Evolutionary conservation across 2,888 invertebrate species (phyloP), one percentile per base, ranked within the genome.

Genomic region (Acanthosoma haemorrhoidale): DNA sequence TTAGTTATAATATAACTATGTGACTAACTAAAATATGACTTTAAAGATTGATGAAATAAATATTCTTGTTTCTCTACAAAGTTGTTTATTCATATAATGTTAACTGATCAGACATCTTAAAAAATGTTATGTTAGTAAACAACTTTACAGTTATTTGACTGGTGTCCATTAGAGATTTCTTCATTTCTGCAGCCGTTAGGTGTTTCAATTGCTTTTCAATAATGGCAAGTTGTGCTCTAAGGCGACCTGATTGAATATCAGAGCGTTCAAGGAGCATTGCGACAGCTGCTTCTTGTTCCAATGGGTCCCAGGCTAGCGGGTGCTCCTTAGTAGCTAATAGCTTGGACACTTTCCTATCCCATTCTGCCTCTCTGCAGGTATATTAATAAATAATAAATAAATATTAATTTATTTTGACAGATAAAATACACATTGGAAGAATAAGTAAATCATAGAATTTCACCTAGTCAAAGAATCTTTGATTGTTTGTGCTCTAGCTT

Each of bases 241-340:
- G 81, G 76, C 89, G 88, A 89, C 90, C 90, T 73, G 86, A 87
- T 76, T 87, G 85, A 6, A 89, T 85, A 80, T 91, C 91, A 73
- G 88, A 87, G 77, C 86, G 84, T 79, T 89, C 88, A 72, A 91
- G 80, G 58, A 91, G 80, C 13, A 88, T 85, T 29, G 87, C 86
- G 3, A 91, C 88, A 8, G 89, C 86, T 4, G 86, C 87, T 79
- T 87, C 88, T 78, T 91, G 91, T 68, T 90, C 78, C 75, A 87
- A 87, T 77, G 86, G 87, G 77, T 90, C 84, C 75, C 86, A 82
- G 64, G 89, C 80, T 71, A 83, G 82, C 66, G 83, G 82, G 71
- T 86, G 86, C 71, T 84, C 84, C 38, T 34, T 70, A 88, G 80
- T 75, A 84, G 82, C 61, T 15, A 75, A 64, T 34, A 73, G 43